These are phyloP conservation scores for Pangasianodon gigas DNA, from an alignment of 2,113 vertebrate species.

Conservation along the genomic window DNA sequence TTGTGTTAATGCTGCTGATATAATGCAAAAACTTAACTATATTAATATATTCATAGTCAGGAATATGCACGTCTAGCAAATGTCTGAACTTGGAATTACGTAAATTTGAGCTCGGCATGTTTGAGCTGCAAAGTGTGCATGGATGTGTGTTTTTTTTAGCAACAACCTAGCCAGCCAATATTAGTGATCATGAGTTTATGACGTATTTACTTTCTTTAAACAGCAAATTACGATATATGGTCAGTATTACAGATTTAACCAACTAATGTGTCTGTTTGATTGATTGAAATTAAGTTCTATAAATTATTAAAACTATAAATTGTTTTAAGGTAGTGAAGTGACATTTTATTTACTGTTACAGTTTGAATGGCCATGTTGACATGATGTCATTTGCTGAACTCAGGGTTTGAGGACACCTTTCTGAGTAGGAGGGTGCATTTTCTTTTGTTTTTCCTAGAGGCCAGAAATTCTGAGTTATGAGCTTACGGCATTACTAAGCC, in stretches of 20 bases:
- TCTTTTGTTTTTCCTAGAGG: background rate
- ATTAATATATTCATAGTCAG: background rate
- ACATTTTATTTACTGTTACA: conserved; percentile 5
- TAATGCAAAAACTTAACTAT: background rate
- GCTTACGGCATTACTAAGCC: background rate
- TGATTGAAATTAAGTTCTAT: background rate
- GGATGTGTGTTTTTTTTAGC: background rate
- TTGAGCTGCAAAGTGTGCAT: background rate
- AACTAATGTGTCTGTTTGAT: background rate
- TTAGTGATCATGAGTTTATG: background rate
- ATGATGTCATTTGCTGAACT: background rate
- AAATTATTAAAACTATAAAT: no score
- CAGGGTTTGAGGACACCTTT: background rate
- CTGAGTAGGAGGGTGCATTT: background rate
- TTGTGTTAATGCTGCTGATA: background rate
- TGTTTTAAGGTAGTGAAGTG: background rate
- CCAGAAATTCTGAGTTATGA: background rate
- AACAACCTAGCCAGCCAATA: background rate
- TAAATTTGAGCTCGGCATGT: background rate
- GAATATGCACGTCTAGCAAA: background rate
- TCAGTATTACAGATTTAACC: background rate
- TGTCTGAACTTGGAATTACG: background rate
- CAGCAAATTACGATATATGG: background rate
- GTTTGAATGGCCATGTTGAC: background rate
- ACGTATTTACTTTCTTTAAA: background rate